Evolutionary conservation across 2,888 invertebrate species (phyloP), one percentile per base, ranked within the genome.

Genomic region (Noctua comes): DNA sequence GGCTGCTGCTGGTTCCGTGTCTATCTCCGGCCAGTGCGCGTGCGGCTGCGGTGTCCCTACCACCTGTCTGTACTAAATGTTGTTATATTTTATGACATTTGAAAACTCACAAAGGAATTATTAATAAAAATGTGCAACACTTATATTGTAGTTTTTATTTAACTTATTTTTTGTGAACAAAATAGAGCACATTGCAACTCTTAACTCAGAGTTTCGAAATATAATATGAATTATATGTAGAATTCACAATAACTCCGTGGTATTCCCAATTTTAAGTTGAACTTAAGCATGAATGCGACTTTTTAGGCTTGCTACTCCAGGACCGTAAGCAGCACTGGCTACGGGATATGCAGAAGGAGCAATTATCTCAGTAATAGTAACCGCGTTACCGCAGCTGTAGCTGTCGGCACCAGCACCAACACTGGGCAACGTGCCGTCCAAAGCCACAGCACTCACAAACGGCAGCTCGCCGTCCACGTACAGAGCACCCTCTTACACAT

Each of bases 1-100:
- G 27, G 27, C 76, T 27, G 91, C 90, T 59, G 84, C 85, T 78
- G 92, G 92, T 43, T 46, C 77, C 48, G 91, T 90, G 40, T 79
- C 88, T 51, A 88, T 90, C 76, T 46, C 82, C 10, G 87, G 90
- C 21, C 76, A 82, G 46, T 90, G 90, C 75, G 88, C 88, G 2
- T 91, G 91, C 73, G 91, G 90, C 72, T 79, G 62, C 48, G 76
- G 51, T 21, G 48, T 43, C 6, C 64, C 71, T 8, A 1, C 21
- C 31, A 4, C 11, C 31, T 64, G 21, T 5, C 1, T 43, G 43
- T 66, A 24, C 27, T 68, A 68, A n/a, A 6, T 2, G 36, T 51
- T 36, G 46, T 13, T 24, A 31, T 8, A 24, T 68, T 48, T 16
- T 48, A 8, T 68, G 62, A 8, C 68, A 8, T 48, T 48, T 8